phyloP scores from a whole-genome alignment of 2,113 vertebrate genomes.

The Nycticebus coucang region DNA sequence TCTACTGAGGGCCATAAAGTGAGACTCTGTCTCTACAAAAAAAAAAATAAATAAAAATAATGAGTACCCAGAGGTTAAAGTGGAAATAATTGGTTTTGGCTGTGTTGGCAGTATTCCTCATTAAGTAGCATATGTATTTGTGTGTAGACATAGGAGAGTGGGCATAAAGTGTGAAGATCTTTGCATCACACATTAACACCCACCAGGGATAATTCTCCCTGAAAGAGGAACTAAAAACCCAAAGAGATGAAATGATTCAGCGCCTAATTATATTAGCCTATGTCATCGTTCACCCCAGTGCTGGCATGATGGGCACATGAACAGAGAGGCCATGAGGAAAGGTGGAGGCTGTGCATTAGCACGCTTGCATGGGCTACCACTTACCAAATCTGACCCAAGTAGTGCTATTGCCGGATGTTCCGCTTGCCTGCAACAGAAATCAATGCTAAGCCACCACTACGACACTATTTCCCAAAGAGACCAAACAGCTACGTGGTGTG shows the following conservation, averaged over 20 bases:
- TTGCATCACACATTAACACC: neutral
- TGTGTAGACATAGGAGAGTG: neutral
- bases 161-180: neutral
- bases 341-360: neutral
- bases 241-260: neutral
- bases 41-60: too few species aligned
- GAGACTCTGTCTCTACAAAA: too few species aligned
- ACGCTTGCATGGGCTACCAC: neutral
- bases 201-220: neutral
- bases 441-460: neutral
- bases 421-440: neutral
- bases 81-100: neutral
- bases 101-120: slow-evolving; percentile 4
- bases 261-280: neutral
- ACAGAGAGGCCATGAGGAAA: neutral
- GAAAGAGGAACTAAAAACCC: neutral
- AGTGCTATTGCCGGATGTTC: neutral
- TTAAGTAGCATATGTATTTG: neutral
- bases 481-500: neutral
- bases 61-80: neutral
- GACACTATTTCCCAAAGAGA: neutral
- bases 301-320: neutral
- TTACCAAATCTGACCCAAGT: neutral
- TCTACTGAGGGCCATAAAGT: too few species aligned
- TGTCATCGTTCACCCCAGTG: neutral